Conservation (phyloP, 2,888 invertebrate genomes). For the Strigamia crassipes region DNA sequence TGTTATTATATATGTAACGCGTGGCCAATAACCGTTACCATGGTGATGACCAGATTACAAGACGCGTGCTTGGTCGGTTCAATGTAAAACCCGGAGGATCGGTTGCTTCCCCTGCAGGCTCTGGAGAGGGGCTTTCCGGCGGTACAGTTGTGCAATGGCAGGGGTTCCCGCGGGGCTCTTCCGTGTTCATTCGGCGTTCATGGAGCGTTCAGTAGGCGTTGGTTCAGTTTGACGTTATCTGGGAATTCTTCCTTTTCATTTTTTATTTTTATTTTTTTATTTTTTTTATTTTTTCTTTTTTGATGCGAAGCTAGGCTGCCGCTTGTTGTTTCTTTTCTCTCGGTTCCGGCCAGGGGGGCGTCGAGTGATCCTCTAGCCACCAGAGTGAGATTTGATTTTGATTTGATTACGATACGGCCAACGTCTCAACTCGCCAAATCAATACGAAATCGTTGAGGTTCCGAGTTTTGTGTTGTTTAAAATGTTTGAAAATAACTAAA, state of each 20-base stretch:
- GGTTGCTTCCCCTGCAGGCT: constrained; percentile 15
- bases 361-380: constrained; percentile 11
- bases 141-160: background rate
- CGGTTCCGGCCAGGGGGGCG: background rate
- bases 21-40: constrained; percentile 6
- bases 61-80: background rate
- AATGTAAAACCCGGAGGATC: background rate
- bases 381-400: constrained; percentile 31
- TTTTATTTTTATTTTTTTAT: background rate
- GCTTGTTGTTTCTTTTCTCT: constrained; percentile 28
- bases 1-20: background rate
- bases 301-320: background rate
- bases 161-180: constrained; percentile 13
- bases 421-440: constrained; percentile 4
- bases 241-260: background rate
- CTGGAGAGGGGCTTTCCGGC: background rate
- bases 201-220: constrained; percentile 12
- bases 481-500: background rate
- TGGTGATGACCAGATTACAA: constrained; percentile 22
- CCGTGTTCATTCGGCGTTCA: background rate
- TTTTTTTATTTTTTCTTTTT: background rate
- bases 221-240: constrained; percentile 8
- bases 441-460: background rate
- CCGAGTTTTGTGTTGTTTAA: background rate
- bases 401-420: constrained; percentile 24